These are phyloP conservation scores for Montipora foliosa DNA, from an alignment of 64 coral and sea anemone genomes.

Conservation along the genomic window DNA sequence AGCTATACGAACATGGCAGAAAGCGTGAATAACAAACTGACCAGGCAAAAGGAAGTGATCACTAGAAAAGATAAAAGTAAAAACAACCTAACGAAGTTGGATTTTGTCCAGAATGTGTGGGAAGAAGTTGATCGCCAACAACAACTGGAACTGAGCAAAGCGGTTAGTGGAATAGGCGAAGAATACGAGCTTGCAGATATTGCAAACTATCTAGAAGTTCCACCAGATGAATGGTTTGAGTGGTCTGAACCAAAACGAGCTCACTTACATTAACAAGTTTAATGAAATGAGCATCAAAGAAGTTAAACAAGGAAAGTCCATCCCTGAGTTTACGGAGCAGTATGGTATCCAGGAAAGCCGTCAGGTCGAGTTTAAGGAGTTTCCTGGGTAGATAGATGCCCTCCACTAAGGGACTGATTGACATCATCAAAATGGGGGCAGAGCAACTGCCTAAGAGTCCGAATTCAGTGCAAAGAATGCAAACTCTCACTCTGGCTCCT, in stretches of 20 bases:
- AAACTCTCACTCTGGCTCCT: not conserved
- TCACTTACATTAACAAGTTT: slow-evolving; percentile 9
- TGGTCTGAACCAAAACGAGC: not conserved
- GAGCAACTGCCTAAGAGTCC: slow-evolving; percentile 20
- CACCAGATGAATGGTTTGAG: slow-evolving; percentile 19
- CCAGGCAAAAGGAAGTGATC: slow-evolving; percentile 21
- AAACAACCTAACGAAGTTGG: not conserved
- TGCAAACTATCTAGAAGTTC: not conserved
- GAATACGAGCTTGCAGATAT: slow-evolving; percentile 22
- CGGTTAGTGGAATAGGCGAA: slow-evolving; percentile 13
- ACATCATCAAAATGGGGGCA: not conserved
- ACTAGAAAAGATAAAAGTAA: slow-evolving; percentile 17
- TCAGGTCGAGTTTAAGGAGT: not conserved
- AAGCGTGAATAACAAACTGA: slow-evolving; percentile 19
- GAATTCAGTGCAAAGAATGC: slow-evolving; percentile 16
- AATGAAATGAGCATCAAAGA: slow-evolving; percentile 27
- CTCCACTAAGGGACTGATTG: not conserved
- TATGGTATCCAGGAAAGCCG: not conserved
- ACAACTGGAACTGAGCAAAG: not conserved
- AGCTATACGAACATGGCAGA: slow-evolving; percentile 27
- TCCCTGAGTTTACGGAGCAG: not conserved
- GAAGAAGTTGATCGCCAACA: slow-evolving; percentile 31
- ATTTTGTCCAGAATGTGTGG: not conserved
- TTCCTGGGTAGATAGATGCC: not conserved
- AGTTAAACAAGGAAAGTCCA: not conserved